A percentile compares a stretch with the other conserved stretches of the same genome.
phyloP scores from a whole-genome alignment of 2,888 invertebrate genomes.

The Oxyteleia sp. region DNA sequence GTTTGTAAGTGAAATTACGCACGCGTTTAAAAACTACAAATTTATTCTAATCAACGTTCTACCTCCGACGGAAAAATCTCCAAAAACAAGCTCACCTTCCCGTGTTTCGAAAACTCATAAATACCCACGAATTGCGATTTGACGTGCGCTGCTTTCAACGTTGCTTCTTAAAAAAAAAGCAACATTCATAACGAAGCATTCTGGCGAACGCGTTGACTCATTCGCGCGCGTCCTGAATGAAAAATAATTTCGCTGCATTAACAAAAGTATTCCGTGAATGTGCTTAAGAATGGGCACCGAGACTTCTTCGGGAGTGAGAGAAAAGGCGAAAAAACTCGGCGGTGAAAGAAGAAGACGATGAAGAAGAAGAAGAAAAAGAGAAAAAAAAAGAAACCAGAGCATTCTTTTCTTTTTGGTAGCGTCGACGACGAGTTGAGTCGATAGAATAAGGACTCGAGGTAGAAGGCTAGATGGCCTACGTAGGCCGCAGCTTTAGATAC shows the following conservation, averaged over 20 bases:
- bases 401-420: conserved; percentile 44
- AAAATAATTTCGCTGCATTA: conserved; percentile 32
- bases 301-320: conserved; percentile 14
- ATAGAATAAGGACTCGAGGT: conserved; percentile 50
- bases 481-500: conserved; percentile 52
- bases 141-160: background rate
- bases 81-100: background rate
- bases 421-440: conserved; percentile 63
- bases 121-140: background rate
- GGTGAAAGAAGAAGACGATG: background rate
- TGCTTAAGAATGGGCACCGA: conserved; percentile 8
- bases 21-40: conserved; percentile 18
- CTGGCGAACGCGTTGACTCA: conserved; percentile 28
- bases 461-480: conserved; percentile 64
- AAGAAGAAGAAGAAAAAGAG: background rate
- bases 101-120: background rate
- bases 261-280: conserved; percentile 42
- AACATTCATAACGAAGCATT: conserved; percentile 12
- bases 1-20: conserved; percentile 15
- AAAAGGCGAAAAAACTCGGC: background rate
- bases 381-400: conserved; percentile 2
- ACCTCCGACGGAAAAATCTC: background rate
- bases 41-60: conserved; percentile 6
- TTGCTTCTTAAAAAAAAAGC: background rate
- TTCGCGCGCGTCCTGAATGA: conserved; percentile 34